Base-by-base conservation (phyloP, 2,113 vertebrate species). In the Physeter macrocephalus region DNA sequence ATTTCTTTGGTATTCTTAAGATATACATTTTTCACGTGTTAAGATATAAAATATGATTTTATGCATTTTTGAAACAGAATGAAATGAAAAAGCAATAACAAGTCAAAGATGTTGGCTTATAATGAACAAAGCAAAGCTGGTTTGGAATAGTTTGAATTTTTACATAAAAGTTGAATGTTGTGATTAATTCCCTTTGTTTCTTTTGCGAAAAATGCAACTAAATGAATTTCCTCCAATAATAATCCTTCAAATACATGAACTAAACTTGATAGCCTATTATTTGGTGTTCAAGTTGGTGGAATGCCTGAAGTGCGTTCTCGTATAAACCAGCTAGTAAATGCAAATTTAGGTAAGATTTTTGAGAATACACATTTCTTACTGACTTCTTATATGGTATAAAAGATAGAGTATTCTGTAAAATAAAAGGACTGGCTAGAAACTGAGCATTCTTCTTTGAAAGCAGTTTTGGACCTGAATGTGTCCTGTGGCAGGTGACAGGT, bases 121-220 rank as follows among this genome's bases (percentile, higher is more conserved):
- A 69, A n/a, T 82, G 31, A 94, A 43, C n/a, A 75, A 54, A 97
- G 9, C 4, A 39, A 95, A 94, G n/a, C 52, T 92, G n/a, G 14
- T 77, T 91, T 69, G 41, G 36, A 93, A 66, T 85, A 71, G 17
- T 74, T 93, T 61, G 71, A 91, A 43, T 89, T 96, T 94, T 94
- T 77, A 75, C 0, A 27, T 66, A 94, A 69, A 69, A 77, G 31
- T 96, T 14, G 3, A 72, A 31, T 96, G 15, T 88, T 87, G 17
- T 61, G 71, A 67, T 89, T 89, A 72, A 93, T 67, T 75, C 72
- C 54, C 13, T 66, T 90, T 83, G 36, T 90, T 84, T 94, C 21
- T 85, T 89, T 93, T 29, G 34, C 75, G 62, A 94, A 83, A 83
- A 87, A 71, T 69, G 1, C 20, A 93, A 10, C 27, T 88, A 46